phyloP scores from a whole-genome alignment of 2,888 invertebrate genomes.

The Pristionchus mayeri region DNA sequence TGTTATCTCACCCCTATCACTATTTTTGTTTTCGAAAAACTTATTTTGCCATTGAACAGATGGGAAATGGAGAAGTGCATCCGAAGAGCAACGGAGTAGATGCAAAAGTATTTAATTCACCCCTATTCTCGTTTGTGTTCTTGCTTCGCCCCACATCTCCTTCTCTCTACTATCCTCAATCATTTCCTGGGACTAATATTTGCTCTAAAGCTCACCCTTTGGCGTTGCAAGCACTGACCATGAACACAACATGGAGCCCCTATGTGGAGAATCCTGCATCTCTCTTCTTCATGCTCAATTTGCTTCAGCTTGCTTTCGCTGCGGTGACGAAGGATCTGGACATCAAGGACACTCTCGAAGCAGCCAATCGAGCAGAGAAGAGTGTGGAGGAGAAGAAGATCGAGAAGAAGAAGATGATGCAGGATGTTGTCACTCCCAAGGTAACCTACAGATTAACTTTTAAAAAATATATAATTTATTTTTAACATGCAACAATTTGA shows the following conservation, averaged over 20 bases:
- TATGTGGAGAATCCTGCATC: neutral
- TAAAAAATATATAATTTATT: too few relatives aligned
- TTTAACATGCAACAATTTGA: neutral
- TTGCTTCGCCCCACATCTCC: neutral
- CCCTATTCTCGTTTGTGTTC: neutral
- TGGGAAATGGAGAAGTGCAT: neutral
- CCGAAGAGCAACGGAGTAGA: neutral
- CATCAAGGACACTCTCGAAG: constrained; percentile 66
- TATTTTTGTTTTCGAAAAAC: neutral
- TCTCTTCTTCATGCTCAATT: too few relatives aligned
- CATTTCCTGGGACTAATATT: constrained; percentile 8
- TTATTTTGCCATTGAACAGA: neutral
- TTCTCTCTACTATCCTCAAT: constrained; percentile 13
- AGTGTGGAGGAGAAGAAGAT: constrained; percentile 58
- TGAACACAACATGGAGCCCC: neutral
- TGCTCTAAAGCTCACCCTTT: constrained; percentile 18
- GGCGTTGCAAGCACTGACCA: neutral
- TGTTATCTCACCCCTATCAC: too few relatives aligned
- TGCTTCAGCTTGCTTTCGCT: constrained; percentile 69
- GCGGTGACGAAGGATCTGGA: constrained; percentile 70
- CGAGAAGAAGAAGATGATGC: constrained; percentile 41
- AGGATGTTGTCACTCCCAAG: neutral
- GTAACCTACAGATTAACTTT: neutral
- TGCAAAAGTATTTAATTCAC: constrained; percentile 20
- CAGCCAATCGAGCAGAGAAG: constrained; percentile 70